Evolutionary conservation across 1,140 invertebrate species (phyloP).

Genomic region (Temnothorax curvispinosus): DNA sequence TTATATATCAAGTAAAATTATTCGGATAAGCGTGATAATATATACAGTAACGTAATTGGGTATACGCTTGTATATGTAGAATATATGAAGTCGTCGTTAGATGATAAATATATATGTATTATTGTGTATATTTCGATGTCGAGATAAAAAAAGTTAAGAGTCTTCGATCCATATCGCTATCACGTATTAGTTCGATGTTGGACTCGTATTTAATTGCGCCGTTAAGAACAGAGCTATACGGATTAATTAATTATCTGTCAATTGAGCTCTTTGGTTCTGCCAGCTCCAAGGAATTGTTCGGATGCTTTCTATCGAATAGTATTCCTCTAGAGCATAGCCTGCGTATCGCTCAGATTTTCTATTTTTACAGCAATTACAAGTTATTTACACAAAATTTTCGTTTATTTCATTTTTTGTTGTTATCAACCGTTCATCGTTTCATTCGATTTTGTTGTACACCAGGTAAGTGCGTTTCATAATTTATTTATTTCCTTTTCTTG

Average conservation of each 20-base stretch:
- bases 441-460: background rate
- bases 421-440: background rate
- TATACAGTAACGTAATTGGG: conserved; percentile 29
- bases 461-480: conserved; percentile 50
- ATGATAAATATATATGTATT: conserved; percentile 27
- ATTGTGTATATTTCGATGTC: conserved; percentile 30
- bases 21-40: background rate
- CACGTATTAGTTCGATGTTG: background rate
- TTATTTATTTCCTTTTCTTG: conserved; percentile 1
- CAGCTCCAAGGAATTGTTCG: background rate
- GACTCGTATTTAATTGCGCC: background rate
- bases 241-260: conserved; percentile 59
- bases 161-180: conserved; percentile 30
- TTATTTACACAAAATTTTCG: conserved; percentile 12
- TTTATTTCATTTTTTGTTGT: background rate
- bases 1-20: background rate
- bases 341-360: background rate
- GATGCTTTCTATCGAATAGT: background rate
- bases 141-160: background rate
- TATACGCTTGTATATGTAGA: conserved; percentile 63
- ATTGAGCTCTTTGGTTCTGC: conserved; percentile 23
- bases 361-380: conserved; percentile 46
- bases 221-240: background rate
- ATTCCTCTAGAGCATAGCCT: background rate
- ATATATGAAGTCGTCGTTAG: conserved; percentile 44